These are phyloP conservation scores for Ahaetulla prasina DNA, from an alignment of 2,113 vertebrate species.

Conservation along the genomic window DNA sequence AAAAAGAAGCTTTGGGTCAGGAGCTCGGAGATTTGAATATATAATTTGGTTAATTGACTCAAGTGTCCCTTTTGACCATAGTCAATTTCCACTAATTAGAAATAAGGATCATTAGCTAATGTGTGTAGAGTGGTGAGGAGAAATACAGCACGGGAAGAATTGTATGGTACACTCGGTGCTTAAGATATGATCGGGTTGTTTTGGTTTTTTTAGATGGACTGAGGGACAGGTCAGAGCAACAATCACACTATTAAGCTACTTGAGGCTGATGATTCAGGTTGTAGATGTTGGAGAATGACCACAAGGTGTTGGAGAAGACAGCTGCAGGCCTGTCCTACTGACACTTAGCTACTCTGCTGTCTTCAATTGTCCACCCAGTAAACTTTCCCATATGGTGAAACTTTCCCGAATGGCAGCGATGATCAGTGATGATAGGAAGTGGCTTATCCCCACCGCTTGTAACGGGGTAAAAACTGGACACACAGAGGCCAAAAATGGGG, in stretches of 20 bases:
- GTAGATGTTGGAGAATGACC: not conserved
- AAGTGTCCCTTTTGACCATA: constrained; percentile 65
- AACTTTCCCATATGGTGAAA: not conserved
- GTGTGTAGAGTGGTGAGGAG: constrained; percentile 54
- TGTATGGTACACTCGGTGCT: not conserved
- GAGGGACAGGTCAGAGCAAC: not conserved
- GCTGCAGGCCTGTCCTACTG: not conserved
- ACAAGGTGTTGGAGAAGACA: not conserved
- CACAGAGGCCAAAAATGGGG: no score
- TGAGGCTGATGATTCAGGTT: not conserved
- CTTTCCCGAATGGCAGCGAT: no score
- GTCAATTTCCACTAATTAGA: constrained; percentile 67
- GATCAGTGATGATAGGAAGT: no score
- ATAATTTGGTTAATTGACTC: constrained; percentile 59
- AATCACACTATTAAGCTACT: not conserved
- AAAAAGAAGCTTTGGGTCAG: constrained; percentile 57
- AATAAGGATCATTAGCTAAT: constrained; percentile 64
- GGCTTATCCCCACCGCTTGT: no score
- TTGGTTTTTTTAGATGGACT: not conserved
- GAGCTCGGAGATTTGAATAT: constrained; percentile 66
- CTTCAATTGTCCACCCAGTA: not conserved
- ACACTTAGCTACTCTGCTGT: not conserved
- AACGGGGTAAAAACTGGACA: no score
- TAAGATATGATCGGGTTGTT: not conserved
- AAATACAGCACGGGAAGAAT: constrained; percentile 43